Percentiles rank a stretch among this genome's conserved stretches.
Evolutionary conservation across 2,113 vertebrate genomes (phyloP).

Genomic region (Salminus brasiliensis): DNA sequence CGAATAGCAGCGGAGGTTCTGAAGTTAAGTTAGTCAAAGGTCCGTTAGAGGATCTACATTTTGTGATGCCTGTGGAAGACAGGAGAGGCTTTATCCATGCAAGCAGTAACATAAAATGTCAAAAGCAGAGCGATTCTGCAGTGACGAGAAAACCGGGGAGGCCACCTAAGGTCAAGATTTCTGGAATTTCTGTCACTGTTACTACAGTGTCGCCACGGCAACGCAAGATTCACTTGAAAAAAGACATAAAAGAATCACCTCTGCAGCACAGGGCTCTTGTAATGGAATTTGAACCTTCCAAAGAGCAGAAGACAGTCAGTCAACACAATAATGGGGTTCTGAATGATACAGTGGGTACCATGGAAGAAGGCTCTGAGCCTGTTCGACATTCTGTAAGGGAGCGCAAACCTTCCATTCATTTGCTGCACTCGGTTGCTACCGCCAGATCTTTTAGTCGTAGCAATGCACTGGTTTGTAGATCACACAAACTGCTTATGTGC

Average conservation of each 20-base stretch:
- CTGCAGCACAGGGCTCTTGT: constrained; percentile 51
- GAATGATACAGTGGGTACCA: constrained; percentile 25
- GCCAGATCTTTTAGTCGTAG: constrained; percentile 83
- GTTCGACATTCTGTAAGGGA: constrained; percentile 85
- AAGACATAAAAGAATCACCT: constrained; percentile 68
- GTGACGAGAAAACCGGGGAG: constrained; percentile 86
- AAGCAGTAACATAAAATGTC: constrained; percentile 78
- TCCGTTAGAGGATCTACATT: constrained; percentile 69
- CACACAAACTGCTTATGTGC: constrained; percentile 83
- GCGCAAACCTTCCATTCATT: constrained; percentile 84
- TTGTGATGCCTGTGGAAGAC: constrained; percentile 80
- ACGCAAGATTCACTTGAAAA: constrained; percentile 86
- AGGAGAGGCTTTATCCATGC: constrained; percentile 70
- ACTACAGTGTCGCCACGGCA: constrained; percentile 85
- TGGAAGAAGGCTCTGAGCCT: constrained; percentile 48
- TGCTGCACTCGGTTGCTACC: constrained; percentile 85
- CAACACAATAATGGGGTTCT: constrained; percentile 41
- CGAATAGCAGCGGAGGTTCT: constrained; percentile 59
- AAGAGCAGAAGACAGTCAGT: constrained; percentile 66
- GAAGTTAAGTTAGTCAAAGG: constrained; percentile 61
- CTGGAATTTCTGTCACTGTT: constrained; percentile 91
- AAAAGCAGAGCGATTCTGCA: constrained; percentile 75
- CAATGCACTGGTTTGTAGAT: constrained; percentile 83
- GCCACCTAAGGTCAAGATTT: constrained; percentile 93
- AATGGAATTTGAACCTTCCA: constrained; percentile 59